Conservation (phyloP, 2,797 vertebrate genomes). For the Tympanoctomys barrerae region DNA sequence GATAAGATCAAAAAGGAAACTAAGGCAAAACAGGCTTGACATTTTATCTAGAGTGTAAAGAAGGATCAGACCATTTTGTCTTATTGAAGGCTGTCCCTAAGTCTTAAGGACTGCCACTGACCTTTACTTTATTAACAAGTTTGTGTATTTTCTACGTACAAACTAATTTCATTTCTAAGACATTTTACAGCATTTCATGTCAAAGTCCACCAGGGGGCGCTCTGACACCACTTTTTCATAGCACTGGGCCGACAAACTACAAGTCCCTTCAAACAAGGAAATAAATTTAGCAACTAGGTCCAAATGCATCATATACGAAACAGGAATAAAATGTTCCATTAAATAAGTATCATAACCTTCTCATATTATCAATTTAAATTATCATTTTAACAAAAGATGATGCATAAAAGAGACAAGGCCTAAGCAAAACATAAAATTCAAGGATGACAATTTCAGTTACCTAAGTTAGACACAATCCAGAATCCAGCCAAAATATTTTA, state of each 20-base stretch:
- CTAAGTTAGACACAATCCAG: neutral
- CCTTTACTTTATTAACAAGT: neutral
- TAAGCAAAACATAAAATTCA: neutral
- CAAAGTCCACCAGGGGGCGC: neutral
- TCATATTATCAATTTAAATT: neutral
- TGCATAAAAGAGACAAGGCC: neutral
- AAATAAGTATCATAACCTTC: neutral
- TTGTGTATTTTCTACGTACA: neutral
- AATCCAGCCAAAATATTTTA: neutral
- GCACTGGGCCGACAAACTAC: neutral
- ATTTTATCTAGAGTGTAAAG: too few species aligned
- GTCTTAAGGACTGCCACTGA: neutral
- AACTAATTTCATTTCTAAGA: neutral
- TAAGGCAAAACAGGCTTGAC: too few species aligned
- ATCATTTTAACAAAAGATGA: neutral
- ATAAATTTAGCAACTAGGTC: too few species aligned
- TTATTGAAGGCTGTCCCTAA: too few species aligned
- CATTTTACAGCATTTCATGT: neutral
- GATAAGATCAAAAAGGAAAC: too few species aligned
- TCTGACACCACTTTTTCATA: neutral
- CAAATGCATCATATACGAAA: neutral
- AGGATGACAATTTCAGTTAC: neutral
- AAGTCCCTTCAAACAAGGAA: neutral
- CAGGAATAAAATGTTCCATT: neutral
- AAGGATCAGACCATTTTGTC: too few species aligned